Evolutionary conservation across 2,797 vertebrate genomes (phyloP), one percentile per base, ranked within the genome.

Genomic region (Tenualosa ilisha): DNA sequence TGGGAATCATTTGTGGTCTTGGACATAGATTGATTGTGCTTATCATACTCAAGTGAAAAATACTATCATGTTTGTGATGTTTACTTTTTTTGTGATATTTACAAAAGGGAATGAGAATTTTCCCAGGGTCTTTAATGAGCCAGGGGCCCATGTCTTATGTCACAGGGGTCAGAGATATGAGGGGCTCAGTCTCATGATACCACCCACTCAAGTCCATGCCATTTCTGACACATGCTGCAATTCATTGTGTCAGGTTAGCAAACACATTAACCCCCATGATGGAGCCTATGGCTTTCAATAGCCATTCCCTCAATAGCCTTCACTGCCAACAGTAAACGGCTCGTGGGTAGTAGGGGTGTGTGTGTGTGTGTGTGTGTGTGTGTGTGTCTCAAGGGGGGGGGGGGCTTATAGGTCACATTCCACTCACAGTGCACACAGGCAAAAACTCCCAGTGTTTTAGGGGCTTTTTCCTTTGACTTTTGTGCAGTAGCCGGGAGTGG

Each of bases 401-500:
- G 22, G 9, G 81, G 83, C 85, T 40, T 61, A 59, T 51, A 84
- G 61, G 75, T 56, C 54, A 85, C 61, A 81, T 85, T 85, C 82
- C 82, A 82, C 46, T 51, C 50, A 1, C 86, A 81, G 65, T 40
- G 56, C 83, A 65, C 9, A 72, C 12, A 72, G 65, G 65, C 65
- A 3, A 31, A 17, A 40, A 37, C 84, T 81, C 82, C 83, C 51
- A 46, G 37, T 51, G 37, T 90, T 82, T 85, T 13, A 37, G 82
- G 85, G 54, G 87, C 81, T 89, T 75, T 91, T 89, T 92, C 89
- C 90, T 91, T 86, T 87, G 5, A 49, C 87, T 89, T 91, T 89
- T 84, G 89, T 91, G 87, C 43, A 82, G 56, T 89, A 81, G 26
- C 90, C 90, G 92, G 94, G 85, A 83, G 92, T 89, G 91, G 90